Evolutionary conservation across 2,113 vertebrate genomes (phyloP), one percentile per base, ranked within the genome.

Genomic region (Turdus rufiventris): DNA sequence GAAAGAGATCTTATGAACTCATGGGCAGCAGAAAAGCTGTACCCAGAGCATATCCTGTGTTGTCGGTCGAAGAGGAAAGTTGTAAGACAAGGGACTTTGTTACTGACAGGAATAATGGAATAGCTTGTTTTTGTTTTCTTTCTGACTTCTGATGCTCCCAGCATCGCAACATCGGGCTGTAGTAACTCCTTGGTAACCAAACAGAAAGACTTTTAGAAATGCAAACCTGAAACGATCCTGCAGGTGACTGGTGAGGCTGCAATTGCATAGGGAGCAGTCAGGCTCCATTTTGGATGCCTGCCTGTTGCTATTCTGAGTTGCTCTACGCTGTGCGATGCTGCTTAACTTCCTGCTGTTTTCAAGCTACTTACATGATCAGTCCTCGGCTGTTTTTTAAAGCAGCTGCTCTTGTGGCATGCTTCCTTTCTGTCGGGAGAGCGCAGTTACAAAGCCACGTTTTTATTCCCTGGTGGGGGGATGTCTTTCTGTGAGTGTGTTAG

Each of bases 221-320:
- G 76, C 63, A 58, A 25, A 40, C 42, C 53, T 34, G 67, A 47
- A 67, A 9, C 2, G 5, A 4, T 47, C 65, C 83, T 67, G 83
- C 63, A 25, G 90, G 91, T 53, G 56, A 43, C 73, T 60, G 88
- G 48, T 9, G 91, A 74, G 60, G 73, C 91, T 74, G 91, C 62
- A 11, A 19, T 13, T 34, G 89, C 61, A 5, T 0, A 10, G 89
- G 84, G 89, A 79, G 0, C 54, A 36, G 73, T 13, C 83, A 18
- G 84, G 81, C 94, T 94, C 95, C 95, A 92, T 96, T 96, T 95
- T 96, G 95, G 73, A 92, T 95, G 89, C 77, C 80, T 71, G 68
- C 7, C 92, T 84, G 92, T 92, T 92, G 91, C 92, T 96, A 45
- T 95, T 96, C 91, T 51, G 77, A 92, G 94, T 86, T 62, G 85